Percentiles rank a stretch among this genome's conserved stretches.
Evolutionary conservation across 2,797 vertebrate genomes (phyloP).

Genomic region (Enteromius afrohamiltoni): DNA sequence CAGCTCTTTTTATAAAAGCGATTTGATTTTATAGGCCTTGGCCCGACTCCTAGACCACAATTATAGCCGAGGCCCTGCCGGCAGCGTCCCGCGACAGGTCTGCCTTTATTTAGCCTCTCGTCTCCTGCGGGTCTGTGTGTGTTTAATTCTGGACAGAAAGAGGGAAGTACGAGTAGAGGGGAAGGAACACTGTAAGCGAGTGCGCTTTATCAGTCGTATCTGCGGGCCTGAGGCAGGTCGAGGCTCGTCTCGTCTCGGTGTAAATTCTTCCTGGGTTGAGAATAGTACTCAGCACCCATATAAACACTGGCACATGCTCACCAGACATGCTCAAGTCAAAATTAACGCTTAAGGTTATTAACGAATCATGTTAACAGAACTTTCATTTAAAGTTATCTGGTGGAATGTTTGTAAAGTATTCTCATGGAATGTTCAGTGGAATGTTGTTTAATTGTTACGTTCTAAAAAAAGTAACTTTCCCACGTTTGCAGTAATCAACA

Average conservation of each 20-base stretch:
- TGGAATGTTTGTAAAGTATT: neutral
- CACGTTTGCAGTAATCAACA: neutral
- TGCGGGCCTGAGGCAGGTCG: slow-evolving; percentile 62
- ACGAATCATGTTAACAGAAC: neutral
- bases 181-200: neutral
- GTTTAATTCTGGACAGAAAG: slow-evolving; percentile 14
- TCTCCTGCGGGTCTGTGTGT: slow-evolving; percentile 24
- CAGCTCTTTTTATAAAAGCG: slow-evolving; percentile 57
- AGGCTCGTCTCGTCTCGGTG: slow-evolving; percentile 67
- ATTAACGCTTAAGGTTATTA: neutral
- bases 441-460: neutral
- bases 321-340: neutral
- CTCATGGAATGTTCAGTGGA: neutral
- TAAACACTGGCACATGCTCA: slow-evolving; percentile 30
- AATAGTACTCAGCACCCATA: slow-evolving; percentile 63
- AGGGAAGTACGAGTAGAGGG: slow-evolving; percentile 15
- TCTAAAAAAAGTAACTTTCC: neutral
- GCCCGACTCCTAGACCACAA: slow-evolving; percentile 56
- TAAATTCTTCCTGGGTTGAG: slow-evolving; percentile 70
- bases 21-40: slow-evolving; percentile 64
- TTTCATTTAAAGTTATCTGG: neutral
- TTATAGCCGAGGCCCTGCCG: slow-evolving; percentile 51
- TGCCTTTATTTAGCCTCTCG: slow-evolving; percentile 60
- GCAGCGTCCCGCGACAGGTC: slow-evolving; percentile 35
- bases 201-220: slow-evolving; percentile 45